Percentiles rank a stretch among this genome's conserved stretches.
These are phyloP conservation scores for Synchiropus splendidus DNA, from an alignment of 2,113 vertebrate genomes.

Conservation along the genomic window DNA sequence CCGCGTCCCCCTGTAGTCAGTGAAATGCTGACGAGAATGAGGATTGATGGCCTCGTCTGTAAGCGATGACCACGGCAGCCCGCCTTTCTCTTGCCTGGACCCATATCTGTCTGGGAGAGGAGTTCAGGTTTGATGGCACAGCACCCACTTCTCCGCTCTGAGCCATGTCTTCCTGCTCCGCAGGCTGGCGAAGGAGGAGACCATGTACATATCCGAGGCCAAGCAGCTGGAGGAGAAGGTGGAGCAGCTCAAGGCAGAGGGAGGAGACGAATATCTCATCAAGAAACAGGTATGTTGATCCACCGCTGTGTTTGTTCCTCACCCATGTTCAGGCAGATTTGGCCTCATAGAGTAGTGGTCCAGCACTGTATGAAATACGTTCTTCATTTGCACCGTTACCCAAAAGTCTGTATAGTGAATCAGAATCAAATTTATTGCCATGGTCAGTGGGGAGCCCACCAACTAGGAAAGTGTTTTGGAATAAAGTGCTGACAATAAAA, in stretches of 20 bases:
- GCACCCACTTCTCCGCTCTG: slow-evolving; percentile 10
- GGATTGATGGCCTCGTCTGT: slow-evolving; percentile 36
- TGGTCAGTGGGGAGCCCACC: no score
- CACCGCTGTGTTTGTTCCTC: neutral
- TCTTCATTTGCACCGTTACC: no score
- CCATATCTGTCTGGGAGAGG: slow-evolving; percentile 11
- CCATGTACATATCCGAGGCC: slow-evolving; percentile 83
- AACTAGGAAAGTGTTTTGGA: no score
- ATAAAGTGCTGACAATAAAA: no score
- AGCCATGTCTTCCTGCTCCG: slow-evolving; percentile 19
- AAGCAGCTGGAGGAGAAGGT: slow-evolving; percentile 89
- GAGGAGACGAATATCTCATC: slow-evolving; percentile 78
- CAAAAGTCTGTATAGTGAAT: no score
- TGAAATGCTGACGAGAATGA: slow-evolving; percentile 22
- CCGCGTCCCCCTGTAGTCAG: slow-evolving; percentile 33
- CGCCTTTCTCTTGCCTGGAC: slow-evolving; percentile 18
- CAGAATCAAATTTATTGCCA: no score
- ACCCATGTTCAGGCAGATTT: neutral
- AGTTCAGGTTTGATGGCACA: slow-evolving; percentile 30
- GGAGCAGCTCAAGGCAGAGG: slow-evolving; percentile 82
- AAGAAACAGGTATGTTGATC: slow-evolving; percentile 79
- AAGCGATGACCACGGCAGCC: slow-evolving; percentile 44
- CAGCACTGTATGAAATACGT: no score
- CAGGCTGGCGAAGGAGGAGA: slow-evolving; percentile 87
- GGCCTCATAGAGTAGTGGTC: no score